Percentiles rank a stretch among this genome's conserved stretches.
Conservation (phyloP, 2,888 invertebrate species). For the Lobophora halterata region DNA sequence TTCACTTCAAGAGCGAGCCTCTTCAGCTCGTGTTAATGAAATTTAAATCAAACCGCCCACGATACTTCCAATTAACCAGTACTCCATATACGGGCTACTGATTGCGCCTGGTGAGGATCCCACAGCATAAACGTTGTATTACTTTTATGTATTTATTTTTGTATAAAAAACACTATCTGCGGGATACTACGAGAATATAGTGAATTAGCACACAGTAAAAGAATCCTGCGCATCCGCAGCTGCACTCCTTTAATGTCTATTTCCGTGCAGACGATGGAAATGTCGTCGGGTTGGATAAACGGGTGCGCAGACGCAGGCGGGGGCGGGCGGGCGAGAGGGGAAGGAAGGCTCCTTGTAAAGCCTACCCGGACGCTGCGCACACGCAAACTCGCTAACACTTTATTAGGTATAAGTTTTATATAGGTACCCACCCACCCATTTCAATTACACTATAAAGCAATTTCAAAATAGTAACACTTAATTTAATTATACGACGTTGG, state of each 20-base stretch:
- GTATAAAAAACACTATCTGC: constrained; percentile 31
- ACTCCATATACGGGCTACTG: constrained; percentile 54
- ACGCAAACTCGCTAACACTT: constrained; percentile 52
- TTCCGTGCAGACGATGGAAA: constrained; percentile 70
- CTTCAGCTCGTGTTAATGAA: constrained; percentile 69
- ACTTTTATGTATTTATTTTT: constrained; percentile 29
- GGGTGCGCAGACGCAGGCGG: constrained; percentile 57
- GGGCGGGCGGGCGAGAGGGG: constrained; percentile 25
- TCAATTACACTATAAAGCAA: constrained; percentile 49
- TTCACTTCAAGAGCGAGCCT: constrained; percentile 62
- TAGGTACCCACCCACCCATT: constrained; percentile 60
- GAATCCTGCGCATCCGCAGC: constrained; percentile 58
- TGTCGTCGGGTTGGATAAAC: constrained; percentile 65
- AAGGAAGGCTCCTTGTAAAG: constrained; percentile 49
- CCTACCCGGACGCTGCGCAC: constrained; percentile 63
- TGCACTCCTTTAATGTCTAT: constrained; percentile 71
- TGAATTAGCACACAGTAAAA: constrained; percentile 75
- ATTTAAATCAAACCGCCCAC: constrained; percentile 76
- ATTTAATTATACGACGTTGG: constrained; percentile 22
- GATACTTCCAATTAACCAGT: constrained; percentile 63
- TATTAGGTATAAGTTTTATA: constrained; percentile 63
- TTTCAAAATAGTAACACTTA: constrained; percentile 35
- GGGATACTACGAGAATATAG: constrained; percentile 41
- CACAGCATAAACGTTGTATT: constrained; percentile 31
- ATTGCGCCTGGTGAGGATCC: constrained; percentile 42